A percentile compares a stretch with the other conserved stretches of the same genome.
phyloP scores from a whole-genome alignment of 2,113 vertebrate species.

The Chionomys nivalis region DNA sequence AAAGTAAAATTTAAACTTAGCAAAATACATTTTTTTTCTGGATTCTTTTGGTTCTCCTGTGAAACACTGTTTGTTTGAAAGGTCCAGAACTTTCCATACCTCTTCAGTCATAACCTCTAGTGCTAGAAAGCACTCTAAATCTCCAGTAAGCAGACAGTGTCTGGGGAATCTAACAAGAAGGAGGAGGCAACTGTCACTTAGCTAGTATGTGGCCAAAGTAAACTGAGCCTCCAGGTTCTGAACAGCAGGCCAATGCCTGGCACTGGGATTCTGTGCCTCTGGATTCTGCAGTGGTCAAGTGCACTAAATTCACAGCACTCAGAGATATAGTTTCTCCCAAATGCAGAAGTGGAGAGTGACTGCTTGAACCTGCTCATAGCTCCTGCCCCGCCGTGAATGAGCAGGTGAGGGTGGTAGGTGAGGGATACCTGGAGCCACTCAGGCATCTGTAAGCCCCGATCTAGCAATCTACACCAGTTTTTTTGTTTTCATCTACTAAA shows the following conservation, averaged over 20 bases:
- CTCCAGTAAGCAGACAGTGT: neutral
- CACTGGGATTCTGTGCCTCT: neutral
- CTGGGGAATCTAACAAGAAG: neutral
- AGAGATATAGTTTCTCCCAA: fast-evolving
- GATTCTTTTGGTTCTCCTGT: neutral
- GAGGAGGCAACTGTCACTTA: neutral
- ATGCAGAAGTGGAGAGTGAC: neutral
- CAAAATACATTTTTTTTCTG: neutral
- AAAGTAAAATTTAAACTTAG: neutral
- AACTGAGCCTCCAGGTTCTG: neutral
- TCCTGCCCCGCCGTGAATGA: neutral
- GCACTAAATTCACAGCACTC: neutral
- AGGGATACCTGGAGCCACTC: neutral
- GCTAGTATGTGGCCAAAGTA: neutral
- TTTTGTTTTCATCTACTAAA: neutral
- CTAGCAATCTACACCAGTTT: neutral
- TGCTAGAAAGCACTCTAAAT: neutral
- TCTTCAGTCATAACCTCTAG: neutral
- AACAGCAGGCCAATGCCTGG: neutral
- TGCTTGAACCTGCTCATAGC: neutral
- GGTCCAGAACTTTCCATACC: neutral
- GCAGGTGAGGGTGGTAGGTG: too few relatives aligned
- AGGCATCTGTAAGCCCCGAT: neutral
- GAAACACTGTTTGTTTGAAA: neutral
- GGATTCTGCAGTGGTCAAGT: too few relatives aligned